A percentile compares a stretch with the other conserved stretches of the same genome.
phyloP scores from a whole-genome alignment of 2,797 vertebrate genomes.

The Echiichthys vipera region DNA sequence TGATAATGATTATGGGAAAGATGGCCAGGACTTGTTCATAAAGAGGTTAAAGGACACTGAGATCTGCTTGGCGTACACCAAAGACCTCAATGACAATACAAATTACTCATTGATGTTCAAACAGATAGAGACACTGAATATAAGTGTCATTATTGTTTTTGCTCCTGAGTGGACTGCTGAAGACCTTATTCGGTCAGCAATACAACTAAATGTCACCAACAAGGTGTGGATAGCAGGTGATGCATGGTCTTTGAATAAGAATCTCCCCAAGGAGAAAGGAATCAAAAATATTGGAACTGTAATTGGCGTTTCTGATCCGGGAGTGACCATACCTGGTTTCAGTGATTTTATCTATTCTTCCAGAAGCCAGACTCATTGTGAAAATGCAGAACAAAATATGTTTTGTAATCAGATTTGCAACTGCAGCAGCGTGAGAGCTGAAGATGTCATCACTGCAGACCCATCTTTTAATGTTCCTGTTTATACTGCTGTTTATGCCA shows the following conservation, averaged over 20 bases:
- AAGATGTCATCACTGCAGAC: conserved; percentile 36
- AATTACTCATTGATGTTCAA: conserved; percentile 62
- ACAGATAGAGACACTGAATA: conserved; percentile 58
- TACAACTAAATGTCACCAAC: conserved; percentile 77
- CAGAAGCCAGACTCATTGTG: not conserved
- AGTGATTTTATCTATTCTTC: conserved; percentile 70
- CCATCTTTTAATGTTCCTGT: conserved; percentile 77
- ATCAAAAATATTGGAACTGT: conserved; percentile 82
- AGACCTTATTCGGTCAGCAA: conserved; percentile 78
- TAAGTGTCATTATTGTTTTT: conserved; percentile 82
- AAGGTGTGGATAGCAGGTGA: conserved; percentile 90
- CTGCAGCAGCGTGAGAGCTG: conserved; percentile 45
- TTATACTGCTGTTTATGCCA: conserved; percentile 84
- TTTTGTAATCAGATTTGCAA: conserved; percentile 81
- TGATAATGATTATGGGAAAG: conserved; percentile 71
- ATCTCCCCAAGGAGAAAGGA: conserved; percentile 61
- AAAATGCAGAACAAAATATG: not conserved
- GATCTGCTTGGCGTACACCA: conserved; percentile 83
- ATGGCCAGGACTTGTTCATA: conserved; percentile 69
- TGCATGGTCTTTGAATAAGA: conserved; percentile 84
- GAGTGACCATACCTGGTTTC: conserved; percentile 72
- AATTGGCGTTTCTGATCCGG: conserved; percentile 81
- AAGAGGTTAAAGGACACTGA: conserved; percentile 40
- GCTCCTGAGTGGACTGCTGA: conserved; percentile 20
- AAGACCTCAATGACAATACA: conserved; percentile 22